phyloP scores from a whole-genome alignment of 2,113 vertebrate genomes.

The Etheostoma cragini region DNA sequence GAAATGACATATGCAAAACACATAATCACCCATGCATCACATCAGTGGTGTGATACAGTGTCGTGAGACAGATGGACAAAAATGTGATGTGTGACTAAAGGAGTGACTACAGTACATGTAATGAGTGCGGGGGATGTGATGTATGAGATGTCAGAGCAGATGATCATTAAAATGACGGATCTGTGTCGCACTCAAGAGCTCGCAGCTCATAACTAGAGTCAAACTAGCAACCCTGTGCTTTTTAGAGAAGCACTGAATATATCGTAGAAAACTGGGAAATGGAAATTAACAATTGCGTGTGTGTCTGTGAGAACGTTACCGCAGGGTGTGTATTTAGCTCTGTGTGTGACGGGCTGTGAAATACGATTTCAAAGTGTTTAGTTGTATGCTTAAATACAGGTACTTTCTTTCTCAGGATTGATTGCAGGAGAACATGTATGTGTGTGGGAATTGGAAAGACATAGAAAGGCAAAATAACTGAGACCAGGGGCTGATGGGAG shows the following conservation, averaged over 20 bases:
- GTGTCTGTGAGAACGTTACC: background rate
- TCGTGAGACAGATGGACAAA: constrained; percentile 58
- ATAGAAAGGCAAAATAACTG: constrained; percentile 21
- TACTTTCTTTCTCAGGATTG: constrained; percentile 49
- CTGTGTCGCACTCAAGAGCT: constrained; percentile 18
- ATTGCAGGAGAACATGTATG: constrained; percentile 1
- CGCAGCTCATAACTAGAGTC: constrained; percentile 33
- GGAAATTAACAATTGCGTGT: constrained; percentile 2
- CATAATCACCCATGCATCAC: constrained; percentile 38
- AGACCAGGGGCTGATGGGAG: constrained; percentile 66
- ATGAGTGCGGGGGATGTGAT: constrained; percentile 66
- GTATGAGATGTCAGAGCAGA: constrained; percentile 65
- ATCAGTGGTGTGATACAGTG: constrained; percentile 34
- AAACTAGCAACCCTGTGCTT: constrained; percentile 51
- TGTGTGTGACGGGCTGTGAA: constrained; percentile 44
- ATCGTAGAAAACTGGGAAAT: background rate
- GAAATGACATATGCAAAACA: constrained; percentile 26
- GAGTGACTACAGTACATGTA: constrained; percentile 65
- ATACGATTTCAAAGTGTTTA: constrained; percentile 46
- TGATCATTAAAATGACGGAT: constrained; percentile 72
- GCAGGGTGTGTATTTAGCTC: background rate
- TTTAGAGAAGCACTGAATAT: background rate
- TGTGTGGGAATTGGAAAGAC: background rate
- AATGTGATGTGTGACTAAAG: constrained; percentile 65
- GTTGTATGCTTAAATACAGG: constrained; percentile 39